These are phyloP conservation scores for Coregonus ussuriensis DNA, from an alignment of 2,797 vertebrate species.

Conservation along the genomic window DNA sequence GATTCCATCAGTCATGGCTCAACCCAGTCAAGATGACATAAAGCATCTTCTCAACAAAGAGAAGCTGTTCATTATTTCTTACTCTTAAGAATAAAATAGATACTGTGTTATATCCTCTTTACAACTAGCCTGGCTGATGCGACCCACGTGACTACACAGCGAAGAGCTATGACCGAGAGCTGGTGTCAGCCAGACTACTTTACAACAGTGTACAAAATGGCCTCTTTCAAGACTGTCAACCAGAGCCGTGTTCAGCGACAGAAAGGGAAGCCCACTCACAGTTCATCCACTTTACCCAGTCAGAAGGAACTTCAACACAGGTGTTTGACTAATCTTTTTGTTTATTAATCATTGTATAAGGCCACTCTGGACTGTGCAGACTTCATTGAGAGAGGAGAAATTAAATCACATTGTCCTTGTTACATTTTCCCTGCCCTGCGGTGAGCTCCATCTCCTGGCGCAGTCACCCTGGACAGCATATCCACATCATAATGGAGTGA, in stretches of 20 bases:
- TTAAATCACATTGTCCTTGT: constrained; percentile 41
- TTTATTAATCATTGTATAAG: constrained; percentile 78
- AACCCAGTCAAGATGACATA: too few species aligned
- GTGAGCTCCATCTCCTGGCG: constrained; percentile 31
- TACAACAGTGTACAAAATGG: background rate
- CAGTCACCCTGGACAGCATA: constrained; percentile 18
- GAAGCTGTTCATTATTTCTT: too few species aligned
- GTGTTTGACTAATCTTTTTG: constrained; percentile 58
- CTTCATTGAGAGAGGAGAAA: constrained; percentile 53
- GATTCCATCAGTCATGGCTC: too few species aligned
- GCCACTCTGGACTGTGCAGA: constrained; percentile 77
- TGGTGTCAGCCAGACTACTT: too few species aligned
- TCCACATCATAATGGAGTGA: constrained; percentile 44
- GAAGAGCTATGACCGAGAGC: too few species aligned
- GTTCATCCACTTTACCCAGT: background rate
- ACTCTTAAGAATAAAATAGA: too few species aligned
- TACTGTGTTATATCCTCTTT: too few species aligned
- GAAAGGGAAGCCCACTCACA: background rate
- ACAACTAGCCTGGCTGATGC: too few species aligned
- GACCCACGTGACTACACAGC: too few species aligned
- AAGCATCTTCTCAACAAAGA: too few species aligned
- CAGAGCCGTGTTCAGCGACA: too few species aligned
- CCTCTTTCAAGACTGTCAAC: background rate
- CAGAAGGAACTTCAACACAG: background rate
- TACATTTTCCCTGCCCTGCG: constrained; percentile 38